Percentiles rank a stretch among this genome's conserved stretches.
These are phyloP conservation scores for Dendronephthya gigantea DNA, from an alignment of 64 coral and sea anemone species.

Conservation along the genomic window DNA sequence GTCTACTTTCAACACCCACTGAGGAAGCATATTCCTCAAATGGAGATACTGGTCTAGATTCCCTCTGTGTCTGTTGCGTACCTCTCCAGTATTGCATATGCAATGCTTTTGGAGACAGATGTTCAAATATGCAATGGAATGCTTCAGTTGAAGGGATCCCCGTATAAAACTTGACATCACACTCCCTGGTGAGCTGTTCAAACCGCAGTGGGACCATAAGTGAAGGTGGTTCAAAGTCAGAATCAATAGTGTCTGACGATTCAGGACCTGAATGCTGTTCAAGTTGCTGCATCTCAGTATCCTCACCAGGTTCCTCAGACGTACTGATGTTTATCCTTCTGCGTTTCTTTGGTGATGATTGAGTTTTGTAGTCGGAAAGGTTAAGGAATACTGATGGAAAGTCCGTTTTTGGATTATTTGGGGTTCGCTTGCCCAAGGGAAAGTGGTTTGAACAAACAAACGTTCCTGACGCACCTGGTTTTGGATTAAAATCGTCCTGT, in stretches of 20 bases:
- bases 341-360: no score
- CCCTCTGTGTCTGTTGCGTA: conserved; percentile 43
- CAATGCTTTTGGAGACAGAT: conserved; percentile 32
- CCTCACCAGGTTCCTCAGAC: no score
- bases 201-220: conserved; percentile 53
- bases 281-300: no score
- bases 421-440: conserved; percentile 28
- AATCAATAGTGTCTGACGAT: no score
- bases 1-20: neutral
- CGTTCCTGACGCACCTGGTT: conserved; percentile 29
- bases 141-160: conserved; percentile 46
- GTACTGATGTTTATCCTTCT: no score
- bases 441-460: conserved; percentile 46
- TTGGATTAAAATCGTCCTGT: conserved; percentile 12
- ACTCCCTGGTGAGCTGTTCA: conserved; percentile 37
- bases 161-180: conserved; percentile 32
- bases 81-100: conserved; percentile 61
- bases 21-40: neutral
- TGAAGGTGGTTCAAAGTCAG: no score
- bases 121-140: conserved; percentile 40
- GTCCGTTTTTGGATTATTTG: conserved; percentile 24
- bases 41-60: conserved; percentile 9
- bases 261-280: no score
- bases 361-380: no score
- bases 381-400: conserved; percentile 20